Base-by-base conservation (phyloP, 2,888 invertebrate species). In the Melikaiella ostensackeni region DNA sequence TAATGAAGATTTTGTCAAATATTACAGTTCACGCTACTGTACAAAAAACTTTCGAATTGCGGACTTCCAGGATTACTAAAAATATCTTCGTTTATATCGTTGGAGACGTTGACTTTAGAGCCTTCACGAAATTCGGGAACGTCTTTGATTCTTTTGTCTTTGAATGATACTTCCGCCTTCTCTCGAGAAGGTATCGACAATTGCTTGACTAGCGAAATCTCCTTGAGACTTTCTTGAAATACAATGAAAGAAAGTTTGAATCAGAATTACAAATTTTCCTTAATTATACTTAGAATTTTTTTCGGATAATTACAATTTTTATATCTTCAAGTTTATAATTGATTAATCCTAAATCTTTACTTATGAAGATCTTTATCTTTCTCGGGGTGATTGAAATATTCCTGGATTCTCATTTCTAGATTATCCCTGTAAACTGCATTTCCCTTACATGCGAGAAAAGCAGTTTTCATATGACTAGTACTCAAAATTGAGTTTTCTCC, bases 1-100 rank as follows among this genome's bases (percentile, higher is more conserved):
- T 95, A 96, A 90, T 96, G 95, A 35, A 98, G 92, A 92, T 98
- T 97, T 86, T 96, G 96, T 79, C 96, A 95, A 46, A 98, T 96
- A 91, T 97, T 98, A 88, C 95, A 94, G 76, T 96, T 95, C 50
- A 98, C 95, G 88, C 95, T 95, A 79, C 95, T 95, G 91, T 96
- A 98, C 90, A 97, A 98, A 79, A 94, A 94, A 78, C 95, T 96
- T 88, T 96, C 96, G 86, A 96, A 96, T 82, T 95, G 95, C 83
- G 95, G 94, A 79, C 93, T 94, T 11, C 93, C 92, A 2, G 94
- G 92, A 73, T 87, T 88, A 62, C 84, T 85, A 8, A 84, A 80
- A 33, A 78, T 63, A 4, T 89, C 83, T 76, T 80, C 86, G 35
- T 63, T 75, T 0, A 66, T 8, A 9, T 46, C 30, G 9, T 33